These are phyloP conservation scores for Drosophila parvula DNA, from an alignment of 1,140 invertebrate species.

Conservation along the genomic window DNA sequence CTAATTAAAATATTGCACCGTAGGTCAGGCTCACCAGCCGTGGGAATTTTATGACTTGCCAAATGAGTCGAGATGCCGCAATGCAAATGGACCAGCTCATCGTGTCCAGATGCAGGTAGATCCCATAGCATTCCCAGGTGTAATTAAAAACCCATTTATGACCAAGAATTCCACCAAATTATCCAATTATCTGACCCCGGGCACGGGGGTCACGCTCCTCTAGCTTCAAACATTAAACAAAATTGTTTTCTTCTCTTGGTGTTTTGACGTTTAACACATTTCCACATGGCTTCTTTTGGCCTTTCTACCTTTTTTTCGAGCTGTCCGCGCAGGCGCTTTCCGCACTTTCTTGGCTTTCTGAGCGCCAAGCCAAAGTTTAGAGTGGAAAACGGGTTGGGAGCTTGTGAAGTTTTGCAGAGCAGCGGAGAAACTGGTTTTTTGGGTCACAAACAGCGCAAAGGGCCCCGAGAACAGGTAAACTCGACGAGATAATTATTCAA, in stretches of 20 bases:
- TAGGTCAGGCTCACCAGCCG: slow-evolving; percentile 63
- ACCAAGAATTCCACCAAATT: slow-evolving; percentile 8
- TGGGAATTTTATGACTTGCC: slow-evolving; percentile 66
- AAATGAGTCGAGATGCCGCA: slow-evolving; percentile 7
- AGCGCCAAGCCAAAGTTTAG: slow-evolving; percentile 34
- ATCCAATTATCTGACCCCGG: slow-evolving; percentile 21
- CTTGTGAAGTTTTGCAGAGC: slow-evolving; percentile 18
- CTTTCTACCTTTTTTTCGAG: slow-evolving; percentile 30
- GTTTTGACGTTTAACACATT: slow-evolving; percentile 62
- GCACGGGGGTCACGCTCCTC: slow-evolving; percentile 24
- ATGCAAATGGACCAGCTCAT: slow-evolving; percentile 19
- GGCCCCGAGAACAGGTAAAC: slow-evolving; percentile 68
- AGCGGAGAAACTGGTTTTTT: slow-evolving; percentile 72
- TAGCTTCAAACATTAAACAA: slow-evolving; percentile 12
- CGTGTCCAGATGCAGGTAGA: slow-evolving; percentile 25
- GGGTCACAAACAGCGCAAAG: slow-evolving; percentile 69
- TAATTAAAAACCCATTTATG: slow-evolving; percentile 72
- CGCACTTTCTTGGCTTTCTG: slow-evolving; percentile 30
- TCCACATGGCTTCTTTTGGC: slow-evolving; percentile 45
- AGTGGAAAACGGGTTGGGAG: slow-evolving; percentile 60
- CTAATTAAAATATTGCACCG: slow-evolving; percentile 70
- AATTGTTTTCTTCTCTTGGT: slow-evolving; percentile 2
- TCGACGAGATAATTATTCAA: slow-evolving; percentile 79
- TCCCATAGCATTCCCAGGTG: slow-evolving; percentile 8
- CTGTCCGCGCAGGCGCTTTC: slow-evolving; percentile 42